Evolutionary conservation across 2,113 vertebrate genomes (phyloP).

Genomic region (Tor tambroides): DNA sequence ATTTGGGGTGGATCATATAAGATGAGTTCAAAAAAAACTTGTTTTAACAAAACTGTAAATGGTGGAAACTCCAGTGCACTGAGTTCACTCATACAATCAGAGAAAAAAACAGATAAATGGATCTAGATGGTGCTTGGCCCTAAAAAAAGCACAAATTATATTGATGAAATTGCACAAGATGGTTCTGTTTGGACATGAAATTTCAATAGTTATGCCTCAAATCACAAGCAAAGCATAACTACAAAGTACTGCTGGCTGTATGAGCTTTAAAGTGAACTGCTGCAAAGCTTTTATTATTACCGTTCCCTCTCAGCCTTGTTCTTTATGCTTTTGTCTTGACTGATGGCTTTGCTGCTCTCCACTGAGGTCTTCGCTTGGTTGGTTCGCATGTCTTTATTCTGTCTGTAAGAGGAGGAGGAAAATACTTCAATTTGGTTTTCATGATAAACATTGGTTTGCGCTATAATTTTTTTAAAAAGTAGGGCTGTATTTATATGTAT

Average conservation of each 20-base stretch:
- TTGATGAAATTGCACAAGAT: constrained; percentile 1
- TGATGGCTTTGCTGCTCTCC: constrained; percentile 99
- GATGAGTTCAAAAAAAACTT: no score
- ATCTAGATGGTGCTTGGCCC: neutral
- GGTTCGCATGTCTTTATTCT: constrained; percentile 96
- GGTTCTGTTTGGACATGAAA: neutral
- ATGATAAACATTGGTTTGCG: neutral
- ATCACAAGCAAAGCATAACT: neutral
- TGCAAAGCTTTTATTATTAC: no score
- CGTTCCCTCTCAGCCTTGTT: constrained; percentile 98
- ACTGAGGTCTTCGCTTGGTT: constrained; percentile 98
- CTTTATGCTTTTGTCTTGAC: constrained; percentile 97
- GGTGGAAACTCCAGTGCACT: neutral
- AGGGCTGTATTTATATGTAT: neutral
- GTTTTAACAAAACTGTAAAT: neutral
- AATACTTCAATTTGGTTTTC: neutral
- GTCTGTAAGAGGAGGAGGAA: constrained; percentile 70
- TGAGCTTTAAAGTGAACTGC: neutral
- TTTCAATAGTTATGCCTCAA: neutral
- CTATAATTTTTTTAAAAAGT: neutral
- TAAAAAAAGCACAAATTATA: neutral
- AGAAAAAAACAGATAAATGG: neutral
- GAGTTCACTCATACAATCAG: neutral
- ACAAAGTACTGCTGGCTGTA: neutral
- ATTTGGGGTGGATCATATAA: no score